Percentiles rank a stretch among this genome's conserved stretches.
Evolutionary conservation across 2,888 invertebrate species (phyloP).

Genomic region (Pimpla rufipes): DNA sequence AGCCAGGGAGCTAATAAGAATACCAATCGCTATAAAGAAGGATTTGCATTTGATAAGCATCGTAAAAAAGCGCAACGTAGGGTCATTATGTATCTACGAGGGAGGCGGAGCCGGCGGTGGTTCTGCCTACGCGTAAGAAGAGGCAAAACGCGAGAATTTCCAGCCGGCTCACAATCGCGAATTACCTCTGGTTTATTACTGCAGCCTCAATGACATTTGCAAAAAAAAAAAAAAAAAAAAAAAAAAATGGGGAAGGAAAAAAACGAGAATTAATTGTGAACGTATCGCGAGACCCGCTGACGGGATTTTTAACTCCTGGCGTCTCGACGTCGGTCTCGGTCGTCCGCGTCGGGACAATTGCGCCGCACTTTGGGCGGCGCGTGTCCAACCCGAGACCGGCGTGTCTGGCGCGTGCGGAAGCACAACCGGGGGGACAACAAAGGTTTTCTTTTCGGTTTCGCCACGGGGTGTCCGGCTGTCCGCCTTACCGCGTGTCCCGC

Average conservation of each 20-base stretch:
- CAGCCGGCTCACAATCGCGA: constrained; percentile 33
- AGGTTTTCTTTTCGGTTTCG: constrained; percentile 78
- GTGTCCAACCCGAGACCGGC: constrained; percentile 50
- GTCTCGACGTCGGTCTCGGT: constrained; percentile 58
- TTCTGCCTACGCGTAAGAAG: constrained; percentile 63
- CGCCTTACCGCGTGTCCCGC: constrained; percentile 73
- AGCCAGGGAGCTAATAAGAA: constrained; percentile 67
- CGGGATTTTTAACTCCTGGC: constrained; percentile 25
- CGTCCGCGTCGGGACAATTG: constrained; percentile 42
- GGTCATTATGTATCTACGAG: constrained; percentile 72
- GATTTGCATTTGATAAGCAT: constrained; percentile 84
- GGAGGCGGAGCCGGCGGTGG: background rate
- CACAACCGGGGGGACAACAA: constrained; percentile 75
- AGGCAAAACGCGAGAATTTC: constrained; percentile 49
- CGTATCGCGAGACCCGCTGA: background rate
- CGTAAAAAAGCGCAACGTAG: constrained; percentile 81
- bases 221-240: background rate
- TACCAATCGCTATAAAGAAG: constrained; percentile 84
- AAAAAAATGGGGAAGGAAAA: constrained; percentile 3
- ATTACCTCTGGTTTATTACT: constrained; percentile 60
- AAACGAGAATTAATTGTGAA: no score
- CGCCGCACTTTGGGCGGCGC: constrained; percentile 38
- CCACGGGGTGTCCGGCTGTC: constrained; percentile 79
- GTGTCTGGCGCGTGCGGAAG: constrained; percentile 55
- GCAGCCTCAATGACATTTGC: no score